phyloP scores from a whole-genome alignment of 2,113 vertebrate genomes.

The Oreochromis niloticus region DNA sequence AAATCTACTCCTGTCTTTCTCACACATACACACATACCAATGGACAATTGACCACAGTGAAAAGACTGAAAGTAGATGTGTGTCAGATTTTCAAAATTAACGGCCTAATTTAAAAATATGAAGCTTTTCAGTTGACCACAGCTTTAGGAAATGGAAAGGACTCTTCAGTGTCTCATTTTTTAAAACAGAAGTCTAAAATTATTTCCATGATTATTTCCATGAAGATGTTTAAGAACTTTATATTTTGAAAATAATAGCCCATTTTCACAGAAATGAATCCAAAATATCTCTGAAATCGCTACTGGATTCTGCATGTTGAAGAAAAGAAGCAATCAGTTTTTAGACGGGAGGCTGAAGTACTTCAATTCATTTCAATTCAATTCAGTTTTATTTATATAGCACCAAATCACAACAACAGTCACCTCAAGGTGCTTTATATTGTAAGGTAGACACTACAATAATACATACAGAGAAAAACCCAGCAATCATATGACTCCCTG shows the following conservation, averaged over 20 bases:
- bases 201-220: background rate
- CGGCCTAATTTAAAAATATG: accelerated
- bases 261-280: background rate
- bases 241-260: background rate
- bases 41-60: background rate
- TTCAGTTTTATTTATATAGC: background rate
- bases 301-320: background rate
- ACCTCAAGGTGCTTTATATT: accelerated
- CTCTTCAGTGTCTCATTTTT: background rate
- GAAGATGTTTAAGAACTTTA: background rate
- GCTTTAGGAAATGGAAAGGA: background rate
- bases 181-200: background rate
- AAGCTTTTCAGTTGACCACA: background rate
- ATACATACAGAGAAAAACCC: background rate
- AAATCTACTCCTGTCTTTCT: background rate
- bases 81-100: background rate
- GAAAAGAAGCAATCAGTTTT: background rate
- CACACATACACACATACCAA: background rate
- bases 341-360: background rate
- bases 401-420: background rate
- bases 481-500: background rate
- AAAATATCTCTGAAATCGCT: background rate
- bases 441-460: background rate
- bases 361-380: background rate
- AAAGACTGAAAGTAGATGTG: background rate